Base-by-base conservation (phyloP, 64 coral and sea anemone species). In the Pachyseris speciosa region DNA sequence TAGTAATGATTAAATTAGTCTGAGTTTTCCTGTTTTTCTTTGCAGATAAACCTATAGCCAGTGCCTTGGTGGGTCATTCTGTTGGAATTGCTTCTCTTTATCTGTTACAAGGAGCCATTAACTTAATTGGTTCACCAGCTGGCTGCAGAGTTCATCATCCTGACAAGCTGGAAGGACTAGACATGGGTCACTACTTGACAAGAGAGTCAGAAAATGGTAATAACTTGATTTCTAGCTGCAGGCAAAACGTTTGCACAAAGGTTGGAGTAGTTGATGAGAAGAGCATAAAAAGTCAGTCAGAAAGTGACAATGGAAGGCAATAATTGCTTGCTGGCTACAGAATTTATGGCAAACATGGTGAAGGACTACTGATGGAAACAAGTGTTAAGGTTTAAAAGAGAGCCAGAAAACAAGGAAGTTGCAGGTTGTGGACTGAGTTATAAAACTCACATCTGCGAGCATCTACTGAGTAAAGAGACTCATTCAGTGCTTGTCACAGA, bases 131-230 rank as follows among this genome's bases (percentile, higher is more conserved):
- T 9, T 25, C 78, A 44, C 89, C 89, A 20, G 79, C 37, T 31
- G 64, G 78, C 51, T 91, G 78, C 41, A 38, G 50, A 25, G 64
- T 39, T 72, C 66, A 72, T 27, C 9, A 34, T 4, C 42, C 15
- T 0, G 11, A 75, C 17, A 73, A 20, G 0, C 41, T 91, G 2
- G 67, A 84, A 7, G 89, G 89, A 6, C 40, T 91, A 1, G 37
- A 67, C 71, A 61, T 91, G 25, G 89, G 89, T 25, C 64, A 38
- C 11, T 91, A 40, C 64, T 70, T 91, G 22, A 70, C 22, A 69
- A 37, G 32, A 87, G 15, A 26, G 32, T n/a, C 31, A 24, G 51
- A 59, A 37, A 80, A 28, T 1, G 44, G 22, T 9, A 28, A 16
- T 38, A 1, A 1, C 45, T 48, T 48, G 5, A 48, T 48, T n/a